Conservation (phyloP, 2,797 vertebrate species). For the Sebastes variabilis region DNA sequence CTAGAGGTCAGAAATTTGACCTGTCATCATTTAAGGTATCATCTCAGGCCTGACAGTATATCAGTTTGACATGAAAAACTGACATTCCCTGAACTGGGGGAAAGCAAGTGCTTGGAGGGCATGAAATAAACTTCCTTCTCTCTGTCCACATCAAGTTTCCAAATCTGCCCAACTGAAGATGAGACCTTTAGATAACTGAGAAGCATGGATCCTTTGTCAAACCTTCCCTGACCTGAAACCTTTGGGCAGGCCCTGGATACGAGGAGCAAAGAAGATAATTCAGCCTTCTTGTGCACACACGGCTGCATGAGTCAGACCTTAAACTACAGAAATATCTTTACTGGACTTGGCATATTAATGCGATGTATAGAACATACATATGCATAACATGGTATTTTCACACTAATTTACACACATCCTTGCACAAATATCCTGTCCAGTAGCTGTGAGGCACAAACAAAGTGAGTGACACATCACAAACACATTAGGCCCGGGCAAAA, state of each 20-base stretch:
- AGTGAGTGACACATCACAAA: conserved; percentile 71
- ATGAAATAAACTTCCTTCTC: conserved; percentile 34
- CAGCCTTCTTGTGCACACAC: neutral
- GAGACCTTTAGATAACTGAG: conserved; percentile 52
- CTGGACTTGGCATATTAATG: conserved; percentile 9
- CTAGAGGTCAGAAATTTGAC: conserved; percentile 1
- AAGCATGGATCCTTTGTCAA: conserved; percentile 54
- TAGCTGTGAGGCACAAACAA: conserved; percentile 52
- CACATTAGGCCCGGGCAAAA: conserved; percentile 55
- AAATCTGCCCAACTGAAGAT: conserved; percentile 54
- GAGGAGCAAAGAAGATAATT: conserved; percentile 17
- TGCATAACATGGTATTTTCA: conserved; percentile 50
- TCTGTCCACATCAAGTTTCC: conserved; percentile 35
- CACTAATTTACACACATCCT: conserved; percentile 52
- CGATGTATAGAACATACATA: conserved; percentile 32
- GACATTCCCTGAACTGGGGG: conserved; percentile 6
- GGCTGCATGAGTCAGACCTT: conserved; percentile 43
- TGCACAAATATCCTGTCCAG: conserved; percentile 53
- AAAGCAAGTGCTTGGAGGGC: conserved; percentile 7
- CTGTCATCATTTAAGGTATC: neutral
- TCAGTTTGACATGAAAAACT: conserved; percentile 9
- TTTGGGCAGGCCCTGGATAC: conserved; percentile 21
- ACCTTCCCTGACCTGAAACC: conserved; percentile 53
- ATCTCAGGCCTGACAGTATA: conserved; percentile 1
- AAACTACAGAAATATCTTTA: conserved; percentile 9